Base-by-base conservation (phyloP, 2,888 invertebrate genomes). In the Hermaeophaga mercurialis region DNA sequence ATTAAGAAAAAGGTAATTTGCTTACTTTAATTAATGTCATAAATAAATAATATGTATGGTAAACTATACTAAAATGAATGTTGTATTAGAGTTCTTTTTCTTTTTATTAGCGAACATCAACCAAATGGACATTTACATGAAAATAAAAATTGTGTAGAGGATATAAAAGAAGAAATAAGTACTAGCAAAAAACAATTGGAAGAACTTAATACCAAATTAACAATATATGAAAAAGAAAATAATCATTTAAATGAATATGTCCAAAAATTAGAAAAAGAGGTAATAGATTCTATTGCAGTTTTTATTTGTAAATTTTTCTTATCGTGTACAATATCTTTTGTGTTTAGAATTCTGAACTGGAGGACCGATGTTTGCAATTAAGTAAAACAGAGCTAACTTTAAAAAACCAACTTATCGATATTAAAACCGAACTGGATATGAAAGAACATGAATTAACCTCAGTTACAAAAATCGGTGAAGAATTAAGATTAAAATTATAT, bases 31-130 rank as follows among this genome's bases (percentile, higher is more conserved):
- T n/a, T n/a, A n/a, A n/a, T n/a, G n/a, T n/a, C n/a, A n/a, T n/a
- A n/a, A n/a, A n/a, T n/a, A n/a, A n/a, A n/a, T n/a, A n/a, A n/a
- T n/a, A n/a, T n/a, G n/a, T n/a, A n/a, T n/a, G n/a, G n/a, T n/a
- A n/a, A n/a, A n/a, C n/a, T n/a, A n/a, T n/a, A n/a, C n/a, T n/a
- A n/a, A n/a, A n/a, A n/a, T n/a, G n/a, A n/a, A n/a, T n/a, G n/a
- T n/a, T n/a, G n/a, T n/a, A n/a, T n/a, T n/a, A n/a, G n/a, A n/a
- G n/a, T n/a, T n/a, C n/a, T 22, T 22, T 3, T 22, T 22, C 6
- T 22, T 24, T 24, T 48, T 61, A 62, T 36, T 53, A 72, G 71
- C 22, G 70, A 69, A 48, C 70, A 69, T 34, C 67, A 70, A 56
- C 18, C 64, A 5, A 67, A 63, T 31, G 69, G 68, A 53, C 63